Percentiles rank a stretch among this genome's conserved stretches.
Evolutionary conservation across 2,113 vertebrate genomes (phyloP).

Genomic region (Grallaria varia): DNA sequence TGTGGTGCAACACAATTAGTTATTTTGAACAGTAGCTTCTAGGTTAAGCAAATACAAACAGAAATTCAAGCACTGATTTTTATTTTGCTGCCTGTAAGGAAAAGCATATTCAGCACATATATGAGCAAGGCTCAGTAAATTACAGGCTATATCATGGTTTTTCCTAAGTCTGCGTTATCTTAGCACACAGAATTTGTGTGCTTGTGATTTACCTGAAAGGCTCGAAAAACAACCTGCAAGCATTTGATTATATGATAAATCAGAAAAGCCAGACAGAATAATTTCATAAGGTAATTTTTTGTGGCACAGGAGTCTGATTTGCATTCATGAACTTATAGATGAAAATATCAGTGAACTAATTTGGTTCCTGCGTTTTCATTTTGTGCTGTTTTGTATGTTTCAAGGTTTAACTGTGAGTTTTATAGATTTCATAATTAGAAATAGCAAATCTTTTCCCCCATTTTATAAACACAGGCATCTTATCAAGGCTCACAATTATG

Average conservation of each 20-base stretch:
- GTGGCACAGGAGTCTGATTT: background rate
- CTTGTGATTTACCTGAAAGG: conserved; percentile 29
- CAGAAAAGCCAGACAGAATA: conserved; percentile 44
- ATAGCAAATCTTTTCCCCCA: background rate
- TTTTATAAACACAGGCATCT: background rate
- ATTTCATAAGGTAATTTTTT: background rate
- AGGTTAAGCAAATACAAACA: background rate
- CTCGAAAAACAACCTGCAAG: conserved; percentile 35
- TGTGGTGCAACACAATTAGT: background rate
- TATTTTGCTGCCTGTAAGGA: background rate
- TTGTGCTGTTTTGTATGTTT: background rate
- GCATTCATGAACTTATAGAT: background rate
- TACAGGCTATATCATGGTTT: background rate
- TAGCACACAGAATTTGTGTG: background rate
- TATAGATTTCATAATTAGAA: background rate
- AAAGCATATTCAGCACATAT: background rate
- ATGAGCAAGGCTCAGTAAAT: background rate
- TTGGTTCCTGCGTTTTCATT: background rate
- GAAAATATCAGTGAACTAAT: background rate
- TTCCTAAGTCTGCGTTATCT: background rate
- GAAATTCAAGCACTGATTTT: background rate
- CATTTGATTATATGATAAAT: conserved; percentile 45
- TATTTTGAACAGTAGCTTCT: background rate
- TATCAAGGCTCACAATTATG: background rate
- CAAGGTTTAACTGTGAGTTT: background rate